Base-by-base conservation (phyloP, 2,888 invertebrate genomes). In the Noctua pronuba region DNA sequence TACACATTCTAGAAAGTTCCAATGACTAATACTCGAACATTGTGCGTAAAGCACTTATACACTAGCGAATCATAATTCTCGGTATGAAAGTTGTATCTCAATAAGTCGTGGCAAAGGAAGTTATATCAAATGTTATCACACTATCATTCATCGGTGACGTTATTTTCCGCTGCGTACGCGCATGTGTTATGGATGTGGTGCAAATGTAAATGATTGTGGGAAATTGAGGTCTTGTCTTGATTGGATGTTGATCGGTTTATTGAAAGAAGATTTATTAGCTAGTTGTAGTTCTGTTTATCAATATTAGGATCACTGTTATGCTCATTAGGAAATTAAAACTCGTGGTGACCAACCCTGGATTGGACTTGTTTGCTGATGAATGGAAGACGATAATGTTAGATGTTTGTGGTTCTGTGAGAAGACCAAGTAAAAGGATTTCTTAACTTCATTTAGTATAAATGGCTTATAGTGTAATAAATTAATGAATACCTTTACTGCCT, bases 151-250 rank as follows among this genome's bases (percentile, higher is more conserved):
- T 84, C 49, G 68, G 62, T 84, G 88, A 88, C 86, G 81, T 35
- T 35, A 65, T 80, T 84, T 88, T 88, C 88, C 88, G 80, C 75
- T 84, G 86, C 75, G 73, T 52, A 64, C 28, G 78, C 75, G 66
- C 81, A 74, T 83, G 88, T 88, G 88, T 88, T 88, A 85, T 88
- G 82, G 86, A 88, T 88, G 86, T 84, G 86, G 88, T 88, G 88
- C 79, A 77, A 88, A 85, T 86, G 80, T 88, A 78, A 88, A 76
- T 88, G 80, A 88, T 80, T 82, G 86, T 84, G 84, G 85, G 88
- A 85, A 87, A 73, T 76, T 77, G 72, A 76, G 67, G 69, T 24
- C 76, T 84, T 75, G 84, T 67, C 60, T 73, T 72, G 82, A 85
- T 84, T 69, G 79, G 70, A 84, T 77, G 31, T 24, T 70, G 77